These are phyloP conservation scores for Agrilus biguttatus DNA, from an alignment of 2,888 invertebrate species.

Conservation along the genomic window DNA sequence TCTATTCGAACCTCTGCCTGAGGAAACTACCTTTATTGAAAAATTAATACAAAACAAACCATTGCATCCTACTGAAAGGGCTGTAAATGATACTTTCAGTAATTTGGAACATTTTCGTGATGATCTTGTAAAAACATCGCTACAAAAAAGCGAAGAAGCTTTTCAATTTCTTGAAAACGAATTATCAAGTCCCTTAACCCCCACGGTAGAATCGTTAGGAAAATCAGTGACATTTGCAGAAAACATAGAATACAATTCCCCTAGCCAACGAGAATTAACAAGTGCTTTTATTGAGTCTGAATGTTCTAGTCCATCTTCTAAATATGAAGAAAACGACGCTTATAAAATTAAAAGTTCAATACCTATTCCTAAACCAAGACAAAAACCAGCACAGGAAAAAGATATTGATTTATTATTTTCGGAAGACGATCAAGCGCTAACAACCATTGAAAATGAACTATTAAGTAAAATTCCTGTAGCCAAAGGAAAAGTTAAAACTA, in stretches of 20 bases:
- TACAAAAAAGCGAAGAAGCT: conserved; percentile 28
- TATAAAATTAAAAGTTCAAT: conserved; percentile 17
- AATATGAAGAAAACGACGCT: neutral
- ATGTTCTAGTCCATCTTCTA: neutral
- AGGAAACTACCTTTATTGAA: neutral
- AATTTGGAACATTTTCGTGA: conserved; percentile 15
- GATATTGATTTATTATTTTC: conserved; percentile 17
- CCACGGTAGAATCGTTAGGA: neutral
- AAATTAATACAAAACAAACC: neutral
- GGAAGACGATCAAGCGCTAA: conserved; percentile 13
- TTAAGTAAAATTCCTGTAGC: conserved; percentile 28
- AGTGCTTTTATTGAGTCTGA: neutral
- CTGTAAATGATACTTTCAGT: neutral
- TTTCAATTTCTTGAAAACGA: conserved; percentile 30
- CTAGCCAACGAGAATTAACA: conserved; percentile 3
- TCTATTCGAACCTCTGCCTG: neutral
- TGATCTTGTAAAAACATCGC: conserved; percentile 22
- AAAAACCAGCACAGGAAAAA: conserved; percentile 19
- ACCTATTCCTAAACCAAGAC: conserved; percentile 21
- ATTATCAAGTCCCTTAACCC: conserved; percentile 18
- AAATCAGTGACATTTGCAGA: conserved; percentile 1
- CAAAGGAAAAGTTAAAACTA: conserved; percentile 32
- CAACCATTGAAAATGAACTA: conserved; percentile 22
- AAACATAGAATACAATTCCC: conserved; percentile 8
- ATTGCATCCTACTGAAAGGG: neutral